Evolutionary conservation across 2,113 vertebrate species (phyloP).

Genomic region (Eidolon helvum): DNA sequence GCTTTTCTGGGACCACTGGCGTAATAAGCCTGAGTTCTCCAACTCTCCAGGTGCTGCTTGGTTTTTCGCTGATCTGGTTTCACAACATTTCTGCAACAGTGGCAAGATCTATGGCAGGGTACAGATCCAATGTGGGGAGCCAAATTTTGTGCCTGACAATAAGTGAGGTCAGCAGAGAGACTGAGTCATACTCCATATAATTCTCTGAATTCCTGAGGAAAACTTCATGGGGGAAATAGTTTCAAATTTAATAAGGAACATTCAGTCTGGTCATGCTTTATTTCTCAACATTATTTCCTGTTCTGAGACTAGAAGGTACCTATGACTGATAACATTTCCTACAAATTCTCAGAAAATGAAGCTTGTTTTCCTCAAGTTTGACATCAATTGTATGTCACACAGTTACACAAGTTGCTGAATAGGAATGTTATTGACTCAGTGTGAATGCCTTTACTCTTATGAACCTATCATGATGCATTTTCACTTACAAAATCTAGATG

Average conservation of each 20-base stretch:
- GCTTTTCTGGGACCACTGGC: too few relatives aligned
- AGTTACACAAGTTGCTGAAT: background rate
- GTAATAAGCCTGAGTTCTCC: too few relatives aligned
- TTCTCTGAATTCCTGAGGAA: conserved; percentile 24
- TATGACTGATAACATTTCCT: background rate
- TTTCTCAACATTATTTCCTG: conserved; percentile 56
- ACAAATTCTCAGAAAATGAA: conserved; percentile 1
- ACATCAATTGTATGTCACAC: background rate
- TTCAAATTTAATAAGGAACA: background rate
- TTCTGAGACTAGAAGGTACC: background rate
- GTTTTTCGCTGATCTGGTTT: too few relatives aligned
- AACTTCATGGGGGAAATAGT: background rate
- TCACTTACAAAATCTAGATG: background rate
- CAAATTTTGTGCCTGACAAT: background rate
- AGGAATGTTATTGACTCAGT: background rate
- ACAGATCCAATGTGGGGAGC: background rate
- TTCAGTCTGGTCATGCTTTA: conserved; percentile 10
- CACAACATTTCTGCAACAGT: too few relatives aligned
- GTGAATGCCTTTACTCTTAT: background rate
- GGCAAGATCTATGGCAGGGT: too few relatives aligned
- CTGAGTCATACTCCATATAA: background rate
- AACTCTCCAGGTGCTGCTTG: too few relatives aligned
- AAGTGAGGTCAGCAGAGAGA: background rate
- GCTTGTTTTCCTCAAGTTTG: conserved; percentile 31
- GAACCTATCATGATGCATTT: background rate